Evolutionary conservation across 2,888 invertebrate genomes (phyloP).

Genomic region (Molorchus minor): DNA sequence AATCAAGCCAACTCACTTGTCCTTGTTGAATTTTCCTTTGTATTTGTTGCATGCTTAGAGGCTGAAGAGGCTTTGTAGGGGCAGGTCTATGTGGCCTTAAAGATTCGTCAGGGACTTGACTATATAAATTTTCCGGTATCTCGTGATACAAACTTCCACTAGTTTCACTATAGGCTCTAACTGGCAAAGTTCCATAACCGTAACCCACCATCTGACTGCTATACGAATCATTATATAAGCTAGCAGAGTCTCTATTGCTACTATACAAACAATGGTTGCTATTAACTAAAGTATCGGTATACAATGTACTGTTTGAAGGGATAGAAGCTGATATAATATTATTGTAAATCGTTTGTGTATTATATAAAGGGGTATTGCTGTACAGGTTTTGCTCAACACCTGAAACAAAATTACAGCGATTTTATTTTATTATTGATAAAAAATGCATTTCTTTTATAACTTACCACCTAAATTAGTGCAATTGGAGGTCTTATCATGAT

Average conservation of each 20-base stretch:
- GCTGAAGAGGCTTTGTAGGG: constrained; percentile 59
- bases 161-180: constrained; percentile 41
- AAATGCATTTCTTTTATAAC: constrained; percentile 1
- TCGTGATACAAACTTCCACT: constrained; percentile 56
- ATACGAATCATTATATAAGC: constrained; percentile 32
- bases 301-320: not conserved
- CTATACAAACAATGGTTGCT: constrained; percentile 10
- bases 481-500: constrained; percentile 30
- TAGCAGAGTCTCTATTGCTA: constrained; percentile 9
- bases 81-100: constrained; percentile 61
- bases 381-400: constrained; percentile 12
- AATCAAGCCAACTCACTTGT: constrained; percentile 52
- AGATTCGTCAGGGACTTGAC: constrained; percentile 56
- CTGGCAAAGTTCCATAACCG: constrained; percentile 43
- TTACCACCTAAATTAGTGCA: constrained; percentile 27
- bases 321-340: constrained; percentile 22
- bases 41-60: constrained; percentile 62
- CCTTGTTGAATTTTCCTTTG: constrained; percentile 61
- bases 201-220: constrained; percentile 40
- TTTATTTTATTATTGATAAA: not conserved
- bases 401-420: constrained; percentile 4
- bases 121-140: constrained; percentile 60
- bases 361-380: constrained; percentile 20
- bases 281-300: constrained; percentile 12
- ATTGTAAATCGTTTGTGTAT: constrained; percentile 28